Base-by-base conservation (phyloP, 2,888 invertebrate species). In the Branchipolynoe longqiensis region DNA sequence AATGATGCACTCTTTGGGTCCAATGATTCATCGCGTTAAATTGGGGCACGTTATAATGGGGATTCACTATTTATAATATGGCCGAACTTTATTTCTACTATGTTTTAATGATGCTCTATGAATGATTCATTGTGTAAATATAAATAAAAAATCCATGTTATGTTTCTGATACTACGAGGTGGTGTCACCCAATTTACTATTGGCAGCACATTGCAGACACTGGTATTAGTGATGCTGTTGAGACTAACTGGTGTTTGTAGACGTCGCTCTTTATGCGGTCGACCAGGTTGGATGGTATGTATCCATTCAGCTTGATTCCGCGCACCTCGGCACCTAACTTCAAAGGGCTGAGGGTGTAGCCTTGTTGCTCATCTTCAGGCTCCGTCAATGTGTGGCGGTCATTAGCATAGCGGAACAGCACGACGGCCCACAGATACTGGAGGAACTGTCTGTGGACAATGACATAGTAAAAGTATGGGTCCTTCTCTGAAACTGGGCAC, bases 301-400 rank as follows among this genome's bases (percentile, higher is more conserved):
- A 78, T 41, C 78, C 78, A 8, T 78, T 78, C 14, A 78, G 78
- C 12, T 78, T 78, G 78, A 78, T 78, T 41, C 78, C 78, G 3
- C 48, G 1, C n/a, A 48, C 78, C 31, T 48, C 78, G 12, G 78
- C 78, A 22, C 78, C 78, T 31, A 78, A 48, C 31, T 78, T n/a
- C 0, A 78, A 6, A 25, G 78, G 78, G 1, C 48, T 78, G 41
- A 78, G 25, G 3, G 28, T 78, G 22, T 78, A 78, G 22, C 33
- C 78, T 12, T n/a, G 2, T 22, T 78, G 41, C 22, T 12, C 28
- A 2, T 78, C 48, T 18, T 48, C 78, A 1, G 54, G 48, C 31
- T 78, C 78, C 1, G 78, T 78, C 4, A 22, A 33, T 25, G 48
- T 78, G 0, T 14, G 28, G 31, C 48, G 12, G 48, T 78, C 78